These are phyloP conservation scores for Abrostola triplasia DNA, from an alignment of 2,888 invertebrate species.

Conservation along the genomic window DNA sequence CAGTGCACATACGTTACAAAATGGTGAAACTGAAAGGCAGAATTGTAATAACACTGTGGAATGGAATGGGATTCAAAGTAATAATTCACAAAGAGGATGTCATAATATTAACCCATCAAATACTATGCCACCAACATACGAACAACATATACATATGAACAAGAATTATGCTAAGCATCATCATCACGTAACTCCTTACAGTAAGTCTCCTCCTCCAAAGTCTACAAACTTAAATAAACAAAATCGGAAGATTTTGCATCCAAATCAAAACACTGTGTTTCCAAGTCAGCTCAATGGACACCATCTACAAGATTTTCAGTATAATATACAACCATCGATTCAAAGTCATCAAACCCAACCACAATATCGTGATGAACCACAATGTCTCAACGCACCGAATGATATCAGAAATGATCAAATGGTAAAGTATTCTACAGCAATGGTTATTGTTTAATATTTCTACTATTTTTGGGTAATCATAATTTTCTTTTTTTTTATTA, in stretches of 20 bases:
- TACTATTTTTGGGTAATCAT: conserved; percentile 5
- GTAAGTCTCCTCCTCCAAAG: neutral
- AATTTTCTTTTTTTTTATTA: conserved; percentile 4
- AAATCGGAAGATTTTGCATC: conserved; percentile 10
- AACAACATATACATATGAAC: neutral
- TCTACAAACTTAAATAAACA: neutral
- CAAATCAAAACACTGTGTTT: neutral
- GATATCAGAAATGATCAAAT: neutral
- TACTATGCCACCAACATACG: neutral
- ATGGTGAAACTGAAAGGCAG: conserved; percentile 8
- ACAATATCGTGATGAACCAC: neutral
- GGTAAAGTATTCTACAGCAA: neutral
- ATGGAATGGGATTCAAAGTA: conserved; percentile 1
- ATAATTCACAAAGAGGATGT: neutral
- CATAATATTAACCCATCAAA: neutral
- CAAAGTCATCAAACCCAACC: neutral
- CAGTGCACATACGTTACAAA: conserved; percentile 26
- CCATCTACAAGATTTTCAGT: neutral
- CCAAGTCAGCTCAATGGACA: neutral
- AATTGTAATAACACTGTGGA: neutral
- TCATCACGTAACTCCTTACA: conserved; percentile 13
- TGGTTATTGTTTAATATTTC: neutral
- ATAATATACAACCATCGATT: neutral
- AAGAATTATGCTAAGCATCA: conserved; percentile 14
- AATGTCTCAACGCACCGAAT: neutral